Evolutionary conservation across 2,113 vertebrate species (phyloP), one percentile per base, ranked within the genome.

Genomic region (Nothoprocta perdicaria): DNA sequence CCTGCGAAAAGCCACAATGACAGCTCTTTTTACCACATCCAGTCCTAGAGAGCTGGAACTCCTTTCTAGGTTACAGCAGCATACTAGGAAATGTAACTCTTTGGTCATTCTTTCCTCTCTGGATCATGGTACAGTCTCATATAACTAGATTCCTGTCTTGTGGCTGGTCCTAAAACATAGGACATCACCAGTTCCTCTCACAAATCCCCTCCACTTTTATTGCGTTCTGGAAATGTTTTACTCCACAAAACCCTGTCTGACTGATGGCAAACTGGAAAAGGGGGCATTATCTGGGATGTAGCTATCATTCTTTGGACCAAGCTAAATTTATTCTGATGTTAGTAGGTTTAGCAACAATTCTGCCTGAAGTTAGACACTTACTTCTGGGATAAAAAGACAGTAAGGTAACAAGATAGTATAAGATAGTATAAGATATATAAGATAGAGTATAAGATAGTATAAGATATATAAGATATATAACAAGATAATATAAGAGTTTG

Each of bases 1-100:
- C 15, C 0, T 3, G 13, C 6, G 15, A 1, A 2, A 79, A 69
- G 16, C 10, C 35, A 40, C 33, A 61, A 10, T 0, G 4, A 43
- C 29, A 0, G 1, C 52, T 53, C 38, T 27, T 17, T 5, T 33
- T 65, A 26, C 15, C 6, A 13, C 22, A 31, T 38, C 14, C 18
- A 31, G 67, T 67, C 43, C 24, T 73, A 10, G 19, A 27, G 45
- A 80, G 60, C 8, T 41, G 38, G 2, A 9, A 4, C 10, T 80
- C 12, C 13, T 13, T 46, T 85, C 57, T 23, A 10, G 27, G 27
- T 5, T 71, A n/a, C 6, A 65, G 48, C 38, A 65, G 9, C 14
- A 46, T 11, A 18, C 10, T 35, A 11, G 19, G 9, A 53, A 45
- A 35, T 41, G 35, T 66, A 45, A 60, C 12, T 24, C 12, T 72